Evolutionary conservation across 2,113 vertebrate species (phyloP), one percentile per base, ranked within the genome.

Genomic region (Chinchilla lanigera): DNA sequence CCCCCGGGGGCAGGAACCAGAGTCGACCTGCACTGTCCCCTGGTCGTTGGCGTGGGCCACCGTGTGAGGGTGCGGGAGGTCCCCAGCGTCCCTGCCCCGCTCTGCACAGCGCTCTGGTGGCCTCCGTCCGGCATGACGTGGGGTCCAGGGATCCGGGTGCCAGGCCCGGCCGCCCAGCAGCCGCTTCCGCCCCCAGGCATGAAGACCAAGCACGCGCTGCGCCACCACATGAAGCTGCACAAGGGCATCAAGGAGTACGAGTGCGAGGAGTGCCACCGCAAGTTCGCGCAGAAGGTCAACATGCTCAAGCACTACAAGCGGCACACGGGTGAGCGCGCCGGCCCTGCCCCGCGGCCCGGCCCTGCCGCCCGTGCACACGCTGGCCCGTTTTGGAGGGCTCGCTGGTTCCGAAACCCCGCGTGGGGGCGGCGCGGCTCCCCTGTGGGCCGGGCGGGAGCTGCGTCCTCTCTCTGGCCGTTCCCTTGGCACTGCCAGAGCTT

Each of bases 221-320:
- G 99, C 87, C 99, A 99, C 98, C 99, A 99, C 98, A 99, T 99
- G 99, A 99, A 99, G 98, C 99, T 99, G 28, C 99, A 99, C 98
- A 99, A 99, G 96, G 99, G 99, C 86, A 99, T 99, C 98, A 99
- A 99, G 95, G 99, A 99, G 94, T 99, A 99, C 0, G 99, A 99
- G 98, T 99, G 99, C 94, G 99, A 99, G 86, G 99, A 99, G 92
- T 99, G 99, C 33, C 99, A 99, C 98, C 99, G 99, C 97, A 99
- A 99, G 97, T 99, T 99, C 80, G 99, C 99, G 8, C 99, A 99
- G 98, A 99, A 99, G 96, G 99, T 99, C 98, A 99, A 99, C 98
- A 99, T 99, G 99, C 98, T 99, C 85, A 99, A 99, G 93, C 99
- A 99, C 98, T 99, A 99, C 98, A 99, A 99, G 98, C 99, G 99